Percentiles rank a stretch among this genome's conserved stretches.
phyloP scores from a whole-genome alignment of 2,797 vertebrate species.

The Periophthalmus magnuspinnatus region DNA sequence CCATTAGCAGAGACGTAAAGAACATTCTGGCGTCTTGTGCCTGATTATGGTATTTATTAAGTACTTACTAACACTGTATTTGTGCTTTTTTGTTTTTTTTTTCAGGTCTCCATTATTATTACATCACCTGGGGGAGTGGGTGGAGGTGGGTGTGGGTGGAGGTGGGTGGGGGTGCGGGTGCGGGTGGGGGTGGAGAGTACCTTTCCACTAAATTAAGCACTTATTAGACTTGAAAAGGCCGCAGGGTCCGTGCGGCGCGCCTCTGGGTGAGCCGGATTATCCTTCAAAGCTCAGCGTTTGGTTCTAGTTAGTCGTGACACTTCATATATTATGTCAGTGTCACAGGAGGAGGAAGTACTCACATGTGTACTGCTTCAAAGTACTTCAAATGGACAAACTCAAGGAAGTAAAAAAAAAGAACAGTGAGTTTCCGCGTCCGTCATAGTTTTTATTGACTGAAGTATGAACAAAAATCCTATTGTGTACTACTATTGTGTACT shows the following conservation, averaged over 20 bases:
- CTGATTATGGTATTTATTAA: too few species aligned
- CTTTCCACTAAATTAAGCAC: constrained; percentile 69
- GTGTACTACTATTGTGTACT: too few species aligned
- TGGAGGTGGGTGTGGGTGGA: not conserved
- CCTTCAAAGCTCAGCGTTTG: constrained; percentile 62
- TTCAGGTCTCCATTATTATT: too few species aligned
- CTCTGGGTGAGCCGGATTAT: constrained; percentile 57
- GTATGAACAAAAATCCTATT: too few species aligned
- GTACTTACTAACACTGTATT: too few species aligned
- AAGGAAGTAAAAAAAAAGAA: too few species aligned
- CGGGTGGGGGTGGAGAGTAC: constrained; percentile 6
- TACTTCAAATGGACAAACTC: not conserved
- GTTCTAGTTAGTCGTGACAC: constrained; percentile 59
- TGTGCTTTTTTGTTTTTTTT: too few species aligned
- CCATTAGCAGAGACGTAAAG: too few species aligned
- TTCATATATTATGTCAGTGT: constrained; percentile 66
- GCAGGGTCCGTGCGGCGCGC: constrained; percentile 61
- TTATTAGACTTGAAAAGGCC: constrained; percentile 69
- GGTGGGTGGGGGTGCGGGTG: not conserved
- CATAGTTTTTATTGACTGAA: too few species aligned
- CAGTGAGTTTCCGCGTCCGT: too few species aligned
- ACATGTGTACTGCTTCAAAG: not conserved
- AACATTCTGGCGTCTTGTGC: too few species aligned
- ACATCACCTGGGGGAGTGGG: not conserved
- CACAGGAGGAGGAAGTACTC: constrained; percentile 41